A percentile compares a stretch with the other conserved stretches of the same genome.
Conservation (phyloP, 30 jellyfish, hydroid and myxozoan species). For the Phacellophora camtschatica region DNA sequence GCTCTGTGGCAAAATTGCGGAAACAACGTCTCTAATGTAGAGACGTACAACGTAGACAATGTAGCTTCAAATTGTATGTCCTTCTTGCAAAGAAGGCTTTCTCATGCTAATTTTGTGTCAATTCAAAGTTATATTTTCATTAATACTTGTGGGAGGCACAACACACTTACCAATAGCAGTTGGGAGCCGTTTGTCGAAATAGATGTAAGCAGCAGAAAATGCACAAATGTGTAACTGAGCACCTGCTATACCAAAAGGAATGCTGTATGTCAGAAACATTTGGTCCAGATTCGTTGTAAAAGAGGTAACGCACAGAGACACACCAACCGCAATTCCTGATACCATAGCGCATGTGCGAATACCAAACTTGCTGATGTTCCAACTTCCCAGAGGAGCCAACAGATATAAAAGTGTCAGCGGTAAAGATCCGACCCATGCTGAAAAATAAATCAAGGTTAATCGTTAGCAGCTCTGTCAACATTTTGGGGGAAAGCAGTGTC, state of each 20-base stretch:
- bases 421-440: slow-evolving; percentile 59
- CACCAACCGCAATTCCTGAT: slow-evolving; percentile 7
- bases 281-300: neutral
- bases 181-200: slow-evolving; percentile 23
- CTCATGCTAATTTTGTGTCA: too few species aligned
- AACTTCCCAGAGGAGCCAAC: slow-evolving; percentile 22
- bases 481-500: too few species aligned
- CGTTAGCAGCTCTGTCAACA: too few species aligned
- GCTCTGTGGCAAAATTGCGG: too few species aligned
- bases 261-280: slow-evolving; percentile 16
- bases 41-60: too few species aligned
- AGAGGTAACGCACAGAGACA: slow-evolving; percentile 18
- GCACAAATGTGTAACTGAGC: neutral
- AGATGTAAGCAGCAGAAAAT: neutral
- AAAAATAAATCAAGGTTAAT: too few species aligned
- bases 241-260: slow-evolving; percentile 30
- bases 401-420: slow-evolving; percentile 16
- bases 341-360: neutral
- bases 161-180: slow-evolving; percentile 28
- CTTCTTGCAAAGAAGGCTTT: too few species aligned
- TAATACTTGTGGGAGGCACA: too few species aligned
- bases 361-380: neutral
- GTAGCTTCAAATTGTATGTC: too few species aligned
- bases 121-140: too few species aligned
- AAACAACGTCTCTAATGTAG: too few species aligned